Evolutionary conservation across 35 echinoderm and acorn worm species (phyloP).

Genomic region (Acanthaster planci): DNA sequence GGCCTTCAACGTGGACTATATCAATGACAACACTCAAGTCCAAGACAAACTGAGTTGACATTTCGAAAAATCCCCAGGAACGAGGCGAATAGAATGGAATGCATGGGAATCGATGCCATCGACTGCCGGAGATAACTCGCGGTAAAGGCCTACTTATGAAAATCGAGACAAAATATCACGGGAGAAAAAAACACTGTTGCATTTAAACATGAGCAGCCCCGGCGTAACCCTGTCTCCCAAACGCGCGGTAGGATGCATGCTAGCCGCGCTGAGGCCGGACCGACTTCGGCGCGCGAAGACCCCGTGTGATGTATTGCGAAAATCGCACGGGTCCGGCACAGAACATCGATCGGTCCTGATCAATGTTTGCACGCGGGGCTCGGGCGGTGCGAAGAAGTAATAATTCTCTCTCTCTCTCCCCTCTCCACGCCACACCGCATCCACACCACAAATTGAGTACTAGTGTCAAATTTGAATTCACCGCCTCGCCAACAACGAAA

Average conservation of each 20-base stretch:
- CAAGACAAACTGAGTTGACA: too few relatives aligned
- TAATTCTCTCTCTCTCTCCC: neutral
- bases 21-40: too few relatives aligned
- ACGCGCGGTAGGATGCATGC: neutral
- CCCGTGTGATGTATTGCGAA: conserved; percentile 16
- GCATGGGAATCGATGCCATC: conserved; percentile 2
- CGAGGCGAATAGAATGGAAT: neutral
- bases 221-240: neutral
- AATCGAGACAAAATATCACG: conserved; percentile 29
- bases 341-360: neutral
- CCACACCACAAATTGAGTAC: conserved; percentile 18
- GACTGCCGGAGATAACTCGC: conserved; percentile 4
- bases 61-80: too few relatives aligned
- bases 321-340: neutral
- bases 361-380: conserved; percentile 9
- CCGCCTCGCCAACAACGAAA: conserved; percentile 25
- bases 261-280: neutral
- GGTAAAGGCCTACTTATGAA: conserved; percentile 31
- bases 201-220: conserved; percentile 8
- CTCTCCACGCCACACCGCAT: too few relatives aligned
- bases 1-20: too few relatives aligned
- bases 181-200: conserved; percentile 24
- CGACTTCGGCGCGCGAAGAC: neutral
- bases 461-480: conserved; percentile 32
- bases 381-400: neutral